Base-by-base conservation (phyloP, 1,140 invertebrate species). In the Temnothorax nylanderi region DNA sequence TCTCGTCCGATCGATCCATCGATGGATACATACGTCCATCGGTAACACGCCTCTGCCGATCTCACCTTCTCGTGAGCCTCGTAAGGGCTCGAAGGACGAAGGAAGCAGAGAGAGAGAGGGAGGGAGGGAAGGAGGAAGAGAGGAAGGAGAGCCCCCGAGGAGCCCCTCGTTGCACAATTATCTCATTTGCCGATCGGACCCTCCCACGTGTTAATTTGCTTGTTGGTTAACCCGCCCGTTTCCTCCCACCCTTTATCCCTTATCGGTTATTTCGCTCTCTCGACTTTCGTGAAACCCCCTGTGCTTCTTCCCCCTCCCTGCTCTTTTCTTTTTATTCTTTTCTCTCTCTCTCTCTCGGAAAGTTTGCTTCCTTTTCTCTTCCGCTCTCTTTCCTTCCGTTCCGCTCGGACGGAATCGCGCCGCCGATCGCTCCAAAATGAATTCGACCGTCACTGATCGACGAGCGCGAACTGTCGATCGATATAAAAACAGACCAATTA, bases 201-300 rank as follows among this genome's bases (percentile, higher is more conserved):
- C 80, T 85, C 62, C 71, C 78, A 72, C 94, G 94, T 95, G 95
- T 95, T 95, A 95, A 95, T 95, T 95, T 95, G 94, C 95, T 95
- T 95, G 94, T 95, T 95, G 95, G 94, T 95, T 95, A 91, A 91
- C 90, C 89, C 90, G 89, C 87, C 85, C 41, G 54, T 74, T 8
- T 54, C 67, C 18, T 32, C 41, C 26, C 32, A 58, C 74, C 67
- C 44, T 32, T 32, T 44, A 85, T 89, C 88, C 89, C 90, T 90
- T 91, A 91, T 92, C 93, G 88, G 88, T 91, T 91, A 90, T 91
- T 91, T 91, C 89, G 89, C 78, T 90, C 87, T 90, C 88, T 85
- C 88, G 89, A 89, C 89, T 91, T 91, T 91, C 89, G 89, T 90
- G 89, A 87, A 91, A 81, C 76, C 51, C 65, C 65, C 78, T n/a